Evolutionary conservation across 2,888 invertebrate species (phyloP), one percentile per base, ranked within the genome.

Genomic region (Andrena bicolor): DNA sequence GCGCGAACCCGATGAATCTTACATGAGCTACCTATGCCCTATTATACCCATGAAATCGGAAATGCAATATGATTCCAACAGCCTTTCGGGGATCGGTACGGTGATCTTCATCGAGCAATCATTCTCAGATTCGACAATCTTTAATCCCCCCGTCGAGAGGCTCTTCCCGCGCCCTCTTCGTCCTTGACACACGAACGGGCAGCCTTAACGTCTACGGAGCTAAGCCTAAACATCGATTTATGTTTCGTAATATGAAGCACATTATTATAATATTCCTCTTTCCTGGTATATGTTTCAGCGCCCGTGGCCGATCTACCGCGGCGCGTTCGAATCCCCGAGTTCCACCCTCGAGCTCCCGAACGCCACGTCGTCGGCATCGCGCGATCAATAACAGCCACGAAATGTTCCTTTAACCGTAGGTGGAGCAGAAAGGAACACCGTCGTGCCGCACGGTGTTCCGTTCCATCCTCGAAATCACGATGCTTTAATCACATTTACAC

Each of bases 191-290:
- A 76, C 72, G 72, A 72, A 76, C 79, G 76, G 56, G 61, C 70
- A 63, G 53, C 60, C 83, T 81, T 83, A 81, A 80, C 26, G 41
- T 53, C 74, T 84, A 84, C 53, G 13, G 49, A 64, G n/a, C 69
- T 81, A 84, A 68, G 51, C 70, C 78, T 84, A 82, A 78, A 86
- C 78, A 83, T 80, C 72, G 76, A 83, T 76, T 82, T 87, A 88
- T 88, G 87, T 88, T 88, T 88, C 86, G 69, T 81, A 58, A 77
- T 85, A 78, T 65, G 83, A 87, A 87, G 87, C 88, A 87, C 81
- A 77, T 85, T 76, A 74, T 76, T 76, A 80, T 76, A 79, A 66
- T 82, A 73, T 71, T 79, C 73, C 26, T 84, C 61, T 61, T 20
- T 41, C n/a, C 53, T 1, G 23, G 23, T 56, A 74, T 84, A 84